Evolutionary conservation across 1,140 invertebrate genomes (phyloP).

Genomic region (Hyles vespertilio): DNA sequence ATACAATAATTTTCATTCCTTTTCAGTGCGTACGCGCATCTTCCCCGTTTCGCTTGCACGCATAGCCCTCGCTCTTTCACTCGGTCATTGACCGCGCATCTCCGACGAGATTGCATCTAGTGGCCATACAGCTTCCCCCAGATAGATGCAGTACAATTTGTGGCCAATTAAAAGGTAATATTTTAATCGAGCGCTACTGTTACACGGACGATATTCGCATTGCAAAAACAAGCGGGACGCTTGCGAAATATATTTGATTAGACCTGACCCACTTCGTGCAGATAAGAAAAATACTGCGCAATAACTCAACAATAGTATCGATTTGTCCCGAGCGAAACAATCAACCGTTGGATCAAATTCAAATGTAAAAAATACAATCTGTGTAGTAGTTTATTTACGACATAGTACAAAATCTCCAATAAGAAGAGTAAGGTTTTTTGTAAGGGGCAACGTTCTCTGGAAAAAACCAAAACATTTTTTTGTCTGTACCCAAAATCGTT

Average conservation of each 20-base stretch:
- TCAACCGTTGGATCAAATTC: conserved; percentile 48
- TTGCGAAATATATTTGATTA: conserved; percentile 46
- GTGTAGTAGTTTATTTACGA: conserved; percentile 56
- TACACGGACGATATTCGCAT: background rate
- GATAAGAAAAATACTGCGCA: conserved; percentile 53
- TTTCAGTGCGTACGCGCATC: conserved; percentile 72
- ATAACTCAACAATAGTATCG: conserved; percentile 20
- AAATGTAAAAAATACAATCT: conserved; percentile 37
- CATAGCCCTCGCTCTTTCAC: conserved; percentile 44
- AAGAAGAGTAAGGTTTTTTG: conserved; percentile 42
- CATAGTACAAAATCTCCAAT: conserved; percentile 56
- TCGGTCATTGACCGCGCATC: conserved; percentile 66
- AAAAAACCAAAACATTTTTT: conserved; percentile 73
- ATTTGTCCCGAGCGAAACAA: conserved; percentile 17
- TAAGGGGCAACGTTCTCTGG: conserved; percentile 26
- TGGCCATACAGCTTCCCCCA: conserved; percentile 64
- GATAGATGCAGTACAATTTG: conserved; percentile 58
- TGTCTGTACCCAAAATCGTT: conserved; percentile 56
- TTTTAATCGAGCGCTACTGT: conserved; percentile 18
- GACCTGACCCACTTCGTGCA: conserved; percentile 41
- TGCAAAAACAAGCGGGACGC: conserved; percentile 9
- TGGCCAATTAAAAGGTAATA: conserved; percentile 64
- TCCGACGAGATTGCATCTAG: conserved; percentile 72
- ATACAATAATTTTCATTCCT: conserved; percentile 72
- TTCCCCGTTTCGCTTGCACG: conserved; percentile 41